A percentile compares a stretch with the other conserved stretches of the same genome.
These are phyloP conservation scores for Sinonovacula constricta DNA, from an alignment of 1,140 invertebrate genomes.

Conservation along the genomic window DNA sequence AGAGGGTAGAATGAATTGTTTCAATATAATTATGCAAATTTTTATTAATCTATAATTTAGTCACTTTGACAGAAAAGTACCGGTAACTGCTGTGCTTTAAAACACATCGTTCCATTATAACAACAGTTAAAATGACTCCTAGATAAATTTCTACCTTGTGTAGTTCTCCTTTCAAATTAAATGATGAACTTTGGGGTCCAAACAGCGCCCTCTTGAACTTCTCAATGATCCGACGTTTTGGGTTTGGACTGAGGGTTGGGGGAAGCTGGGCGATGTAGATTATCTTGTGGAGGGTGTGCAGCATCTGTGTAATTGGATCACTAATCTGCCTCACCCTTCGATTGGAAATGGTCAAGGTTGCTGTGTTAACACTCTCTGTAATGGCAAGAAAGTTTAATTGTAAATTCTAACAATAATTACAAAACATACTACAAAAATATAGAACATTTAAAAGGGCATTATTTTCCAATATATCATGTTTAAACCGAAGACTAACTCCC, in stretches of 20 bases:
- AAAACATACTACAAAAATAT: too few species aligned
- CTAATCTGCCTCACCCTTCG: constrained; percentile 74
- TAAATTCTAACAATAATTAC: too few species aligned
- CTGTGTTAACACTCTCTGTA: constrained; percentile 72
- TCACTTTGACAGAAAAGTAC: too few species aligned
- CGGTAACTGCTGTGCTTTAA: too few species aligned
- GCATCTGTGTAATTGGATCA: constrained; percentile 77
- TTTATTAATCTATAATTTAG: too few species aligned
- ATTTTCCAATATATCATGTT: too few species aligned
- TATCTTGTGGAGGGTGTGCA: constrained; percentile 78
- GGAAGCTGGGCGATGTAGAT: constrained; percentile 78
- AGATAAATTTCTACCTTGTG: constrained; percentile 68
- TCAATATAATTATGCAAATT: background rate
- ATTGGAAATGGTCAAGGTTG: constrained; percentile 77
- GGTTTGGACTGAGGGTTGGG: constrained; percentile 73
- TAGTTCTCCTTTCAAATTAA: constrained; percentile 75
- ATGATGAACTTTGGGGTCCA: constrained; percentile 68
- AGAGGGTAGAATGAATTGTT: background rate
- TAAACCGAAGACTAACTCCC: too few species aligned
- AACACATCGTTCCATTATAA: too few species aligned
- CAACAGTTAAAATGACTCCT: too few species aligned
- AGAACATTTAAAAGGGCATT: too few species aligned
- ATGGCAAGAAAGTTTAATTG: too few species aligned
- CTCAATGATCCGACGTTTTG: constrained; percentile 72
- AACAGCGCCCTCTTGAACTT: constrained; percentile 76